phyloP scores from a whole-genome alignment of 2,888 invertebrate species.

The Lochmaea capreae region DNA sequence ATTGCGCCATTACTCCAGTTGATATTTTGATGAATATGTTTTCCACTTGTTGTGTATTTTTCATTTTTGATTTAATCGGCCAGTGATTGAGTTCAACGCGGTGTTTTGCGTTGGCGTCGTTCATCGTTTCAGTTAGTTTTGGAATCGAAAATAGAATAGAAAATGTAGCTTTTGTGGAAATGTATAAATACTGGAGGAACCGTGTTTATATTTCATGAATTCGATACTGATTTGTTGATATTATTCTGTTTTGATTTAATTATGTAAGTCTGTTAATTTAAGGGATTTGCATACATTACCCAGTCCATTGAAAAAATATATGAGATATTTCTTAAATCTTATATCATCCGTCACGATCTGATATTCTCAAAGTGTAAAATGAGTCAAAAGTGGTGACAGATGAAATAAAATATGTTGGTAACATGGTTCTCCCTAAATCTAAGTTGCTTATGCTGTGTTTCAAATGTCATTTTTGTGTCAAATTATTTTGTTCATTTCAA shows the following conservation, averaged over 20 bases:
- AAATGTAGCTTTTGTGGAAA: neutral
- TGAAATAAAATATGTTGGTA: too few species aligned
- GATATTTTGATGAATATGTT: constrained; percentile 23
- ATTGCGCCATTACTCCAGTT: constrained; percentile 25
- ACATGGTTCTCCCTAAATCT: too few species aligned
- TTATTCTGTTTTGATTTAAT: neutral
- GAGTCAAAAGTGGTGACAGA: too few species aligned
- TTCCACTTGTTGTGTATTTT: constrained; percentile 25
- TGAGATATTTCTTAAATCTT: too few species aligned
- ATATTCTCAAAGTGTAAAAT: too few species aligned
- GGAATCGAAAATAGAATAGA: constrained; percentile 21
- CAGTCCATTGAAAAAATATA: too few species aligned
- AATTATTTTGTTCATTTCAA: too few species aligned
- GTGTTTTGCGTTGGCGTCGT: constrained; percentile 8
- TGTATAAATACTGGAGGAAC: constrained; percentile 3
- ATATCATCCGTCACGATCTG: too few species aligned
- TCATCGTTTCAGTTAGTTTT: constrained; percentile 14
- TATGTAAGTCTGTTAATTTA: neutral
- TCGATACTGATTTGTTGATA: constrained; percentile 1
- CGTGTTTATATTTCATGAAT: neutral
- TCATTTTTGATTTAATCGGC: constrained; percentile 24
- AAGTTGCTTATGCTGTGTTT: too few species aligned
- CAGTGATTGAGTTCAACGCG: constrained; percentile 22
- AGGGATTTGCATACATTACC: neutral
- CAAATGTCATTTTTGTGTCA: too few species aligned